Evolutionary conservation across 2,888 invertebrate genomes (phyloP).

Genomic region (Ashinkailepas kermadecensis): DNA sequence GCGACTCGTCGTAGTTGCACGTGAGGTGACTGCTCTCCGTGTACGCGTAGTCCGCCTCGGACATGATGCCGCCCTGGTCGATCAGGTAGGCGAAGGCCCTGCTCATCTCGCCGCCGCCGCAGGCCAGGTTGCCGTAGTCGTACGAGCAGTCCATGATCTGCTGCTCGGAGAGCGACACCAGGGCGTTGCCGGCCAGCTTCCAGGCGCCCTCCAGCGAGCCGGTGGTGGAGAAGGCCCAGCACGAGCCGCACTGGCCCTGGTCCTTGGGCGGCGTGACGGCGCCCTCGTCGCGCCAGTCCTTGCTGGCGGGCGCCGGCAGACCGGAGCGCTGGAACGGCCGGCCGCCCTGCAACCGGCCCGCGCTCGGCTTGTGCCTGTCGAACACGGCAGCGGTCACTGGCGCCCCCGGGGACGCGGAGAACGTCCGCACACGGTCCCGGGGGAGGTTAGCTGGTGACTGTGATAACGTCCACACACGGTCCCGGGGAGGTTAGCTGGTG

Average conservation of each 20-base stretch:
- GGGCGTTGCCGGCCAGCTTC: constrained; percentile 65
- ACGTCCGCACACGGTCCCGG: too few species aligned
- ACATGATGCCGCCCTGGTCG: constrained; percentile 78
- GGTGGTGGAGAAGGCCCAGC: constrained; percentile 50
- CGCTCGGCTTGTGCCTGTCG: not conserved
- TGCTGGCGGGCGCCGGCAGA: constrained; percentile 34
- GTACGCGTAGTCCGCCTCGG: constrained; percentile 80
- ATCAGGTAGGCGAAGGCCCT: constrained; percentile 76
- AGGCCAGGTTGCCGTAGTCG: constrained; percentile 79
- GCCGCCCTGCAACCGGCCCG: not conserved
- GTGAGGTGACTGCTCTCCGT: constrained; percentile 46
- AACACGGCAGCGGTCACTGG: too few species aligned
- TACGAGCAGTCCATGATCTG: constrained; percentile 81
- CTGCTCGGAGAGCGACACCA: constrained; percentile 86
- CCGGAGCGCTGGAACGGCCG: not conserved
- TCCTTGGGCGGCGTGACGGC: constrained; percentile 43
- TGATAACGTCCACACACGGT: too few species aligned
- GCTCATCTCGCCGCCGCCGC: constrained; percentile 77
- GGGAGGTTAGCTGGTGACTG: too few species aligned
- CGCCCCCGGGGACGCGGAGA: too few species aligned
- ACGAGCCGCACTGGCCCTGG: constrained; percentile 47
- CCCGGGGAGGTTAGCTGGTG: too few species aligned
- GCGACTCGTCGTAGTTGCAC: not conserved
- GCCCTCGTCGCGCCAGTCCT: constrained; percentile 42
- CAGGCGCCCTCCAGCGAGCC: constrained; percentile 71